These are phyloP conservation scores for Sussaba pulchella DNA, from an alignment of 2,888 invertebrate species.

Conservation along the genomic window DNA sequence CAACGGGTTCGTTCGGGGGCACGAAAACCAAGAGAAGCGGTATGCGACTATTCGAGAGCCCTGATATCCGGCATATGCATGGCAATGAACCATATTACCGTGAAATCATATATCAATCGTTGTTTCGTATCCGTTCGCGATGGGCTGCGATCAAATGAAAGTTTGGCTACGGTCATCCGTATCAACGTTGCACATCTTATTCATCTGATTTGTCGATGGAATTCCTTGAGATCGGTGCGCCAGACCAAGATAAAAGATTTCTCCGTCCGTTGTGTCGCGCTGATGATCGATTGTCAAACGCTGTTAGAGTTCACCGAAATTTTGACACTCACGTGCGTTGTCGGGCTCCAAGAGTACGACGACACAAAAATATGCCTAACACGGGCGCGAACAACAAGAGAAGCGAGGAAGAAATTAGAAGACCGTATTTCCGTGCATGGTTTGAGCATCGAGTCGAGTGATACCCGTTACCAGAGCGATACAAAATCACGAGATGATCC, in stretches of 20 bases:
- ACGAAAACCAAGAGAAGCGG: conserved; percentile 52
- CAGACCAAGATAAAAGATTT: conserved; percentile 54
- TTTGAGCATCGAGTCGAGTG: neutral
- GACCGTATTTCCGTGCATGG: neutral
- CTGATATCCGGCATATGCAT: conserved; percentile 58
- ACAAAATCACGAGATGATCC: neutral
- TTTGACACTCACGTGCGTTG: conserved; percentile 25
- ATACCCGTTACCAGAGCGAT: neutral
- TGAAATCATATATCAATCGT: conserved; percentile 54
- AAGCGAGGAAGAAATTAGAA: no score
- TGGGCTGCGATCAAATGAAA: neutral
- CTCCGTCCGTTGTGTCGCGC: conserved; percentile 50
- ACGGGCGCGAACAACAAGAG: no score
- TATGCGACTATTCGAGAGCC: conserved; percentile 58
- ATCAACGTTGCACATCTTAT: conserved; percentile 65
- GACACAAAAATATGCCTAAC: no score
- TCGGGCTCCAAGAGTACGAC: no score
- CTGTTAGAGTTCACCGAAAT: neutral
- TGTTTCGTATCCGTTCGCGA: conserved; percentile 7
- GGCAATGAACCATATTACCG: conserved; percentile 61
- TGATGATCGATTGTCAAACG: conserved; percentile 26
- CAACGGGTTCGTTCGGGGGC: conserved; percentile 42
- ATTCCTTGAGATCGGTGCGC: conserved; percentile 40
- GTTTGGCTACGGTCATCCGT: conserved; percentile 40
- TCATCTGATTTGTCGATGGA: conserved; percentile 55